Conservation (phyloP, 2,888 invertebrate genomes). For the Leucophora obtusa region DNA sequence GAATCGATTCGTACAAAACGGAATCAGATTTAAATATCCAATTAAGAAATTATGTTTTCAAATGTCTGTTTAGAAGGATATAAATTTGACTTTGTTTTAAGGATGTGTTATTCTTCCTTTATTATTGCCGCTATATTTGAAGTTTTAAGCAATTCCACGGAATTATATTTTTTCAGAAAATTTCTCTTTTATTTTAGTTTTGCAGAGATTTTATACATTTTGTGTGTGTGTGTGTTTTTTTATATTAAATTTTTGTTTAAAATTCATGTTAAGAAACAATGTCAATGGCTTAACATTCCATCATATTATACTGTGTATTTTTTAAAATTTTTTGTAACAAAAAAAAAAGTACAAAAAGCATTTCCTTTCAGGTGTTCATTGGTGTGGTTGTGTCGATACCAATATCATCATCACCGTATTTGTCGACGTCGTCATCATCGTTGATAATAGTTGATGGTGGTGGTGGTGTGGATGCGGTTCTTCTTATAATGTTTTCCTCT, state of each 20-base stretch:
- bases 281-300: slow-evolving; percentile 65
- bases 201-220: slow-evolving; percentile 14
- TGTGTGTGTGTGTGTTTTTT: slow-evolving; percentile 19
- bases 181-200: slow-evolving; percentile 21
- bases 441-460: slow-evolving; percentile 39
- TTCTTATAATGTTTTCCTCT: slow-evolving; percentile 42
- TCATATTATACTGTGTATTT: slow-evolving; percentile 29
- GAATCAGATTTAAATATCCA: no score
- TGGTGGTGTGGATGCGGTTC: slow-evolving; percentile 56
- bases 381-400: slow-evolving; percentile 61
- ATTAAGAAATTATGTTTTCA: no score
- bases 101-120: no score
- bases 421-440: slow-evolving; percentile 53
- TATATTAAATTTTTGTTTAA: slow-evolving; percentile 28
- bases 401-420: slow-evolving; percentile 52
- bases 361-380: slow-evolving; percentile 64
- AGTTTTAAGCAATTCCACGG: slow-evolving; percentile 13
- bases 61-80: no score
- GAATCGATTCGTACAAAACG: no score
- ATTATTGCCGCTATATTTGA: no score
- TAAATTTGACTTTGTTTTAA: no score
- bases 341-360: slow-evolving; percentile 52
- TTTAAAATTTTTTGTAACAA: slow-evolving; percentile 17
- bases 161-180: slow-evolving; percentile 18
- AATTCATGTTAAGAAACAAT: slow-evolving; percentile 62